These are phyloP conservation scores for Corythoichthys haematopterus DNA, from an alignment of 2,113 vertebrate genomes.

Conservation along the genomic window DNA sequence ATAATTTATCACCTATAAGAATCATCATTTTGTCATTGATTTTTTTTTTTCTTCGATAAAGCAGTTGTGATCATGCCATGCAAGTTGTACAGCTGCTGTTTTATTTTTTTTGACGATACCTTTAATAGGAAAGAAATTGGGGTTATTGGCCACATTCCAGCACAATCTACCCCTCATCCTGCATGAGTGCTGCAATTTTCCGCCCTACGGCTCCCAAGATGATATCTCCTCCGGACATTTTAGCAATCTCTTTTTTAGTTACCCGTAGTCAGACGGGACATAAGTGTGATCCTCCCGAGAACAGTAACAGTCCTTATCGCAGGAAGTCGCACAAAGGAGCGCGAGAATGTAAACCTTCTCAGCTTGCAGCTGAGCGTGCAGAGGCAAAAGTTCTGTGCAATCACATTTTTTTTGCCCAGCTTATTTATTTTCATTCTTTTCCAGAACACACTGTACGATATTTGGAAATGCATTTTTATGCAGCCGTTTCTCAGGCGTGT, in stretches of 20 bases:
- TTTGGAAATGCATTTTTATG: constrained; percentile 7
- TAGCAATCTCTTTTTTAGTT: constrained; percentile 22
- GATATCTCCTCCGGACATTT: constrained; percentile 43
- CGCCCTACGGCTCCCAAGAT: constrained; percentile 26
- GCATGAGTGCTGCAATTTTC: constrained; percentile 45
- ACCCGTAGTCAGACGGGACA: constrained; percentile 20
- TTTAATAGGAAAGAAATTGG: constrained; percentile 40
- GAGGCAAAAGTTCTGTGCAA: not conserved
- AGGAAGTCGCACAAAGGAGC: constrained; percentile 53
- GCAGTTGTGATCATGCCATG: constrained; percentile 47
- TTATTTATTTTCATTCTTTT: constrained; percentile 38
- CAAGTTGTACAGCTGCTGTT: constrained; percentile 29
- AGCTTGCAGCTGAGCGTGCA: constrained; percentile 25
- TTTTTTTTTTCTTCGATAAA: constrained; percentile 41
- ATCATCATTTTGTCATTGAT: not conserved
- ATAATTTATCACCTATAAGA: not conserved
- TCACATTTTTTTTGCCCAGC: not conserved
- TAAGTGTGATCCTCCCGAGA: constrained; percentile 26
- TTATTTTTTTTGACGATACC: constrained; percentile 38
- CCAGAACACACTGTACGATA: constrained; percentile 16
- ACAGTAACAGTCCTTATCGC: constrained; percentile 45
- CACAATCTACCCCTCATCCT: constrained; percentile 1
- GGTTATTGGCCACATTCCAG: constrained; percentile 1
- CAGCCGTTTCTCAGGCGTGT: constrained; percentile 4
- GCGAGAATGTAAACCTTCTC: constrained; percentile 53